Evolutionary conservation across 2,888 invertebrate species (phyloP).

Genomic region (Anaspis maculata): DNA sequence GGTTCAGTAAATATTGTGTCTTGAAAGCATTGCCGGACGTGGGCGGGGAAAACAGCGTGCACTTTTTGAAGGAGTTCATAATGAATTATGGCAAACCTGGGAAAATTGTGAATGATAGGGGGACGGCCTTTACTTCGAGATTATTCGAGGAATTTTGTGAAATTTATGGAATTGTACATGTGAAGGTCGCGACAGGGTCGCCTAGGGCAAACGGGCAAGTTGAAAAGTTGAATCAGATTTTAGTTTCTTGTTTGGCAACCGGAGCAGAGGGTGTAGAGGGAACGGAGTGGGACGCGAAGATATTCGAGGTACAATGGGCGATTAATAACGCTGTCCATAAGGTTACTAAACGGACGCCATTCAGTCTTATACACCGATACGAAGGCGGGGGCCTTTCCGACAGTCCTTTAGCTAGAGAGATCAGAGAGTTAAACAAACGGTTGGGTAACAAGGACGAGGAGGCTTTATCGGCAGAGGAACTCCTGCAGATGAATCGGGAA

Average conservation of each 20-base stretch:
- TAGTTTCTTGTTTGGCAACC: background rate
- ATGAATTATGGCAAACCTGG: conserved; percentile 22
- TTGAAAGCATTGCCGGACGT: conserved; percentile 8
- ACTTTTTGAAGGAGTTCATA: conserved; percentile 6
- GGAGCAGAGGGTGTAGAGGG: background rate
- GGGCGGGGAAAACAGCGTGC: conserved; percentile 2
- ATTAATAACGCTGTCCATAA: conserved; percentile 15
- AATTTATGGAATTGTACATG: conserved; percentile 18
- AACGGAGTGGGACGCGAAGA: conserved; percentile 9
- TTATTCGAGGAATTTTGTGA: conserved; percentile 19
- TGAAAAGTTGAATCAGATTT: conserved; percentile 8
- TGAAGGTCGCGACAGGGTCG: conserved; percentile 19
- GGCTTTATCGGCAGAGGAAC: background rate
- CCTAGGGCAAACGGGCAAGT: conserved; percentile 21
- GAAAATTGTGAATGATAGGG: conserved; percentile 22
- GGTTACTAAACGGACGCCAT: conserved; percentile 16
- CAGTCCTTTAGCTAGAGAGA: conserved; percentile 1
- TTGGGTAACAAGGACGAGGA: conserved; percentile 1
- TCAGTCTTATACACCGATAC: conserved; percentile 5
- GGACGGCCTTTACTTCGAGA: conserved; percentile 22
- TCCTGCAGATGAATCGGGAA: conserved; percentile 1
- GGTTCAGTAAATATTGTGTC: background rate
- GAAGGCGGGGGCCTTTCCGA: background rate
- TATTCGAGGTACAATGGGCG: conserved; percentile 41
- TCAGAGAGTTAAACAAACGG: background rate